phyloP scores from a whole-genome alignment of 2,888 invertebrate genomes.

The Metacarcinus magister region DNA sequence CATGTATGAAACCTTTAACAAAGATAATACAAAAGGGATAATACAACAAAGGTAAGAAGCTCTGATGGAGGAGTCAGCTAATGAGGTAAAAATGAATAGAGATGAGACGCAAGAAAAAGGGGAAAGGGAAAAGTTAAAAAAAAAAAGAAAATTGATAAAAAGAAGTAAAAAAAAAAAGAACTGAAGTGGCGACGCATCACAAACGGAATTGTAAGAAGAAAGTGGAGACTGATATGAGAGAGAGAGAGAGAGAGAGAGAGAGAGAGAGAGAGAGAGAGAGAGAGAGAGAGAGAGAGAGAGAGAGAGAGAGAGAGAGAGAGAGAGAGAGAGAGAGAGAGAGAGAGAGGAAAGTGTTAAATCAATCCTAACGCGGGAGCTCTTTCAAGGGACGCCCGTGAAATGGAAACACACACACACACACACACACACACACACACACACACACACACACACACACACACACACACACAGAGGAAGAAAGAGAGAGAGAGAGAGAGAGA shows the following conservation, averaged over 20 bases:
- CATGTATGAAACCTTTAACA: background rate
- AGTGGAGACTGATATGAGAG: background rate
- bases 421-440: too few species aligned
- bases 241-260: background rate
- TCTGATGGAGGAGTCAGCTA: background rate
- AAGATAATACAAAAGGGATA: too few species aligned
- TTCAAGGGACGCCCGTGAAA: too few species aligned
- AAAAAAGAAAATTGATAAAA: background rate
- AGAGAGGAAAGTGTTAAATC: too few species aligned
- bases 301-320: background rate
- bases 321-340: too few species aligned
- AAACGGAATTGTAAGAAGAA: background rate
- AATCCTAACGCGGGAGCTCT: too few species aligned
- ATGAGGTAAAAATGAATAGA: background rate
- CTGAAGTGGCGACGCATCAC: background rate
- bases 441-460: too few species aligned
- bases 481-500: too few species aligned
- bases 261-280: conserved; percentile 20
- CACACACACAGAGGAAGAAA: too few species aligned
- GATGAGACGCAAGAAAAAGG: background rate
- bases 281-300: conserved; percentile 12
- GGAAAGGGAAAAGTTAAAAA: background rate
- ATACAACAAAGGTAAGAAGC: background rate
- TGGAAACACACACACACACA: too few species aligned
- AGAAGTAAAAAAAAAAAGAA: background rate